phyloP scores from a whole-genome alignment of 2,113 vertebrate species.

The Pseudorasbora parva region DNA sequence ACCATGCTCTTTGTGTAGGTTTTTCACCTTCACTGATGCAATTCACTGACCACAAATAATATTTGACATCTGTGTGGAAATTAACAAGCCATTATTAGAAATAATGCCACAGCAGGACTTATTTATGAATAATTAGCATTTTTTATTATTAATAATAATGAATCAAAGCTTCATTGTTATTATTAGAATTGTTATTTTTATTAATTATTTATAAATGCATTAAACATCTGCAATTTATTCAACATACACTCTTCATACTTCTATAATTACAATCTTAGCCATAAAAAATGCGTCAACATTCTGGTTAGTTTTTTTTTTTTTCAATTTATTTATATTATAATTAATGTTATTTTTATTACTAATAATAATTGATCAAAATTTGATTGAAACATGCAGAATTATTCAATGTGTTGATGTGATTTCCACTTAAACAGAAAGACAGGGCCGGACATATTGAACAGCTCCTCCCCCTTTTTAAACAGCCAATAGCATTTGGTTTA shows the following conservation, averaged over 20 bases:
- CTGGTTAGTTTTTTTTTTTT: no score
- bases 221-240: not conserved
- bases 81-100: not conserved
- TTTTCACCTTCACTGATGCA: not conserved
- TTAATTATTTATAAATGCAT: no score
- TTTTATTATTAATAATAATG: not conserved
- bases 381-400: not conserved
- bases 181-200: no score
- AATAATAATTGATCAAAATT: not conserved
- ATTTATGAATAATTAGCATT: not conserved
- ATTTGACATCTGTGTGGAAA: not conserved
- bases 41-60: not conserved
- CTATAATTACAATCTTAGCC: not conserved
- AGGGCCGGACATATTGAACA: no score
- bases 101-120: not conserved
- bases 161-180: no score
- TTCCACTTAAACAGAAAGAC: no score
- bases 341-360: not conserved
- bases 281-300: not conserved
- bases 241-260: not conserved
- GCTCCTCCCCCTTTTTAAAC: no score
- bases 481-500: no score
- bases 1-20: not conserved
- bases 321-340: not conserved
- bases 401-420: no score